Evolutionary conservation across 2,888 invertebrate genomes (phyloP).

Genomic region (Drosophila antonietae): DNA sequence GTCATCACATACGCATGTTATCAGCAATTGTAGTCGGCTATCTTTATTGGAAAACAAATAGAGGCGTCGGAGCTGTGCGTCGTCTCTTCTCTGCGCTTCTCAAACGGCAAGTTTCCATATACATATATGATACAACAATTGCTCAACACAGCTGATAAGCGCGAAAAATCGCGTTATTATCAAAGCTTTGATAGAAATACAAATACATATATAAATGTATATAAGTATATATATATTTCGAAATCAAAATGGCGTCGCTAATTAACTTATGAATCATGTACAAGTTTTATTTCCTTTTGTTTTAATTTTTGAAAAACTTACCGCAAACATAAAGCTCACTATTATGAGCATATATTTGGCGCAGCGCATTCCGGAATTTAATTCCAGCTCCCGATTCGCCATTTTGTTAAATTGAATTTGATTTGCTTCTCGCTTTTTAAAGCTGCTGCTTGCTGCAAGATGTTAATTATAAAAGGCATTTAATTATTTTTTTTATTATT

Average conservation of each 20-base stretch:
- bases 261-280: slow-evolving; percentile 50
- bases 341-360: slow-evolving; percentile 91
- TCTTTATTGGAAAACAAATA: slow-evolving; percentile 33
- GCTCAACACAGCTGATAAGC: slow-evolving; percentile 42
- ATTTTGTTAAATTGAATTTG: slow-evolving; percentile 30
- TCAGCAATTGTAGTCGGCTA: background rate
- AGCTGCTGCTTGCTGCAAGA: slow-evolving; percentile 25
- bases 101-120: background rate
- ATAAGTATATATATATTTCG: background rate
- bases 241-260: slow-evolving; percentile 49
- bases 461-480: slow-evolving; percentile 37
- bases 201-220: background rate
- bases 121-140: slow-evolving; percentile 28
- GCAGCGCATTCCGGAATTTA: slow-evolving; percentile 89
- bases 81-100: slow-evolving; percentile 19
- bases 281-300: background rate
- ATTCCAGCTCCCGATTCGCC: slow-evolving; percentile 79
- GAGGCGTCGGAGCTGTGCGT: background rate
- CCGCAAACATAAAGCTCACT: slow-evolving; percentile 92
- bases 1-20: slow-evolving; percentile 22
- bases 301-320: slow-evolving; percentile 85
- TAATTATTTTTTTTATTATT: slow-evolving; percentile 24
- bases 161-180: slow-evolving; percentile 27
- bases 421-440: slow-evolving; percentile 9
- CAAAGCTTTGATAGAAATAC: slow-evolving; percentile 22